These are phyloP conservation scores for Darevskia mixta DNA, from an alignment of 2,797 vertebrate species.

Conservation along the genomic window DNA sequence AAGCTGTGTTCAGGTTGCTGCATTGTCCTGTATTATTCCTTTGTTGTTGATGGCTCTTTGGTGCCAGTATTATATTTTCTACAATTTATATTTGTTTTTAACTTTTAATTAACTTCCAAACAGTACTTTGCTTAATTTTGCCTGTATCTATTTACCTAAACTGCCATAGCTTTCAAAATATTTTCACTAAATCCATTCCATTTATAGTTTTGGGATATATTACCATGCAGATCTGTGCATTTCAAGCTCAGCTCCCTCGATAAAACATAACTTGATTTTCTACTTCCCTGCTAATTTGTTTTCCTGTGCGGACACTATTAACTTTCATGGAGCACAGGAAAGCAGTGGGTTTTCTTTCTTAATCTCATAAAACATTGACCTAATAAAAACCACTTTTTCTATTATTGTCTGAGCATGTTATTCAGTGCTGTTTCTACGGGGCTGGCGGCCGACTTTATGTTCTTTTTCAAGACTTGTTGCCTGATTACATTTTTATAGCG, in stretches of 20 bases:
- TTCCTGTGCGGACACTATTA: neutral
- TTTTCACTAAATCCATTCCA: slow-evolving; percentile 26
- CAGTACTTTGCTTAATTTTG: slow-evolving; percentile 13
- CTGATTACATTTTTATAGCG: neutral
- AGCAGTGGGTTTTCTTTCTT: neutral
- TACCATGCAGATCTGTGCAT: neutral
- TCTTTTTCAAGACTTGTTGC: neutral
- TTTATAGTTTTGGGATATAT: slow-evolving; percentile 9
- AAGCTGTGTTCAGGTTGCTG: neutral
- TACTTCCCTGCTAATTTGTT: neutral
- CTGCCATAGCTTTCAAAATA: slow-evolving; percentile 12
- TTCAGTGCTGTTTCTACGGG: neutral
- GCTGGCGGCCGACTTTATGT: neutral
- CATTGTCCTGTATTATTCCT: slow-evolving; percentile 27
- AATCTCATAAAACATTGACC: neutral
- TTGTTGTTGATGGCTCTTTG: slow-evolving; percentile 28
- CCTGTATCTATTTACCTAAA: neutral
- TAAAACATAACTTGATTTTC: slow-evolving; percentile 29
- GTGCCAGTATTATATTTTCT: slow-evolving; percentile 7
- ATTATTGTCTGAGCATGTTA: neutral
- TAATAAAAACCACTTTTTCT: slow-evolving; percentile 3
- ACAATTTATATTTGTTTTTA: slow-evolving; percentile 7
- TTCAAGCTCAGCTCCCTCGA: accelerated
- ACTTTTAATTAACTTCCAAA: slow-evolving; percentile 31
- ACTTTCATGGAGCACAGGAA: neutral